Evolutionary conservation across 2,797 vertebrate species (phyloP), one percentile per base, ranked within the genome.

Genomic region (Myotis findleyi): DNA sequence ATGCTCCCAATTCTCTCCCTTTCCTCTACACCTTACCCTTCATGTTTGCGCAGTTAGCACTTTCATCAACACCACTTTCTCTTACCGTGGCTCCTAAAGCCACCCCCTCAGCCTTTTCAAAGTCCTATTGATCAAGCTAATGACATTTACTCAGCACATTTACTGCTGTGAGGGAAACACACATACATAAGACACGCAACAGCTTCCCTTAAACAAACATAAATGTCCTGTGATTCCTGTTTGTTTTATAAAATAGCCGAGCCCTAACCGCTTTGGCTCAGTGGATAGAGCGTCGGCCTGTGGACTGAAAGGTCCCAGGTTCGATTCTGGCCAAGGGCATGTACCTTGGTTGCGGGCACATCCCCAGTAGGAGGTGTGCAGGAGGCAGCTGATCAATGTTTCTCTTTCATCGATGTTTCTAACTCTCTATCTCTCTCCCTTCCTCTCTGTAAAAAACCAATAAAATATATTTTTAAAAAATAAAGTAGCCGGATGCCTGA

Each of bases 121-220:
- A 75, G 11, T 76, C 47, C 21, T 86, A 66, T 33, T 10, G 16
- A 80, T 83, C 13, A 55, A 44, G 18, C 12, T 20, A 68, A 71
- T 51, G 47, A 27, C 86, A 76, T 79, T 91, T 64, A 66, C 93
- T 91, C 30, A 84, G 53, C 38, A 84, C 38, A 17, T 85, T 53
- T 27, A 27, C 33, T 36, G 12, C 71, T 95, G 9, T 33, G 17
- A 25, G 4, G 21, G 30, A 75, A 7, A 47, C 53, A 81, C 21
- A 49, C 17, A 86, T 1, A 23, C 13, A 49, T 0, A 83, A 72
- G 47, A 20, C 14, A n/a, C 0, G 1, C 36, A 55, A 5, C 1
- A 3, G 18, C 30, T 89, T 44, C 55, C 36, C 33, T 13, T 49
- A 38, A 72, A 69, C 49, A 86, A 36, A 81, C 23, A 59, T 7